These are phyloP conservation scores for Maccullochella peelii DNA, from an alignment of 2,113 vertebrate species.

Conservation along the genomic window DNA sequence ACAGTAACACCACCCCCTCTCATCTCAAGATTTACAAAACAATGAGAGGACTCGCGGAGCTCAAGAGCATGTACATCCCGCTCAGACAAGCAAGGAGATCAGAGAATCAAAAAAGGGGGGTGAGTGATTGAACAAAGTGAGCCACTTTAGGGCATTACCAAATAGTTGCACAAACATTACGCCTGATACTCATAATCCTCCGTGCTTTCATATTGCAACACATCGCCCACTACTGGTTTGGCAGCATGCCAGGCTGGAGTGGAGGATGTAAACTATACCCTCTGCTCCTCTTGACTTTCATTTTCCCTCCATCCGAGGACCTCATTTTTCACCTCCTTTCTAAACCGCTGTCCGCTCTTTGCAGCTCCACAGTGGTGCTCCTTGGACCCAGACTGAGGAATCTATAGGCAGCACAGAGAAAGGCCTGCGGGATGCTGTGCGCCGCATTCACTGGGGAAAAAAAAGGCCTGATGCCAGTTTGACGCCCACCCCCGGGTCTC, in stretches of 20 bases:
- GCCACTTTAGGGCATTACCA: constrained; percentile 48
- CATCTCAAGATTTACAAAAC: constrained; percentile 75
- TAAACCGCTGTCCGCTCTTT: constrained; percentile 62
- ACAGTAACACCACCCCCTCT: constrained; percentile 52
- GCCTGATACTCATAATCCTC: constrained; percentile 60
- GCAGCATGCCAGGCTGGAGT: constrained; percentile 46
- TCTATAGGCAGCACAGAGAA: constrained; percentile 74
- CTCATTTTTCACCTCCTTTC: constrained; percentile 79
- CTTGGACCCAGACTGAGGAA: constrained; percentile 49
- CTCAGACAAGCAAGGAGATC: constrained; percentile 54
- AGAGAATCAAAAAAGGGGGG: constrained; percentile 43
- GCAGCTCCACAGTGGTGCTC: constrained; percentile 58
- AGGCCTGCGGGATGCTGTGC: constrained; percentile 72
- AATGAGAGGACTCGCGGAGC: constrained; percentile 55
- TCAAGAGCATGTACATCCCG: constrained; percentile 44
- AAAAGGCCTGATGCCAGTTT: constrained; percentile 75
- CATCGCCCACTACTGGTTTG: constrained; percentile 47
- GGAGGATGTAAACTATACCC: constrained; percentile 62
- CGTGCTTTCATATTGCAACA: constrained; percentile 47
- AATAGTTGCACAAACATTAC: constrained; percentile 61
- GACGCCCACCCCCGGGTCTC: constrained; percentile 82
- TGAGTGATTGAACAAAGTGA: constrained; percentile 40
- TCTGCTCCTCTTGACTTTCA: constrained; percentile 51
- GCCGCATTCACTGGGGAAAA: constrained; percentile 72
- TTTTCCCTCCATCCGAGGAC: constrained; percentile 48